Evolutionary conservation across 2,113 vertebrate species (phyloP).

Genomic region (Neopipo cinnamomea): DNA sequence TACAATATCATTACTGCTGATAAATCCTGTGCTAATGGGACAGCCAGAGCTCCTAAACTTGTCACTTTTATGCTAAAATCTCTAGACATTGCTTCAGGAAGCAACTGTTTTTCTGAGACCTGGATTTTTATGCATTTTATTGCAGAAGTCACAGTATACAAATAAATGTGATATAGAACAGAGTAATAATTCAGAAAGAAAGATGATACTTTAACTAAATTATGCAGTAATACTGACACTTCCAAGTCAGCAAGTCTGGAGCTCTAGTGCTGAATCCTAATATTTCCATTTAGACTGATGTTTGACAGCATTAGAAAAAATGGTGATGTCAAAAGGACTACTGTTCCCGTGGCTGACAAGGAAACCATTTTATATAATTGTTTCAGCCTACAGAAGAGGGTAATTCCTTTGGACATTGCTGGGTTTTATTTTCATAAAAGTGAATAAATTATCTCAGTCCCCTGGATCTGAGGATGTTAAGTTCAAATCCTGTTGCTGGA

Average conservation of each 20-base stretch:
- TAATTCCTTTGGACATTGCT: constrained; percentile 59
- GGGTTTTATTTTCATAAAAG: constrained; percentile 55
- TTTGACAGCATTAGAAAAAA: constrained; percentile 40
- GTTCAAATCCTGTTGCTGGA: constrained; percentile 45
- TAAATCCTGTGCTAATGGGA: not conserved
- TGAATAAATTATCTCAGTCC: constrained; percentile 68
- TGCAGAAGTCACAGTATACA: not conserved
- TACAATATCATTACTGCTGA: not conserved
- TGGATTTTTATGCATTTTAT: not conserved
- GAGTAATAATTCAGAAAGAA: not conserved
- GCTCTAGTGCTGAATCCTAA: not conserved
- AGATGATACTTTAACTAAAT: not conserved
- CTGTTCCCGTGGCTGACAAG: constrained; percentile 55
- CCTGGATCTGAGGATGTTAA: constrained; percentile 57
- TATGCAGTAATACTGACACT: not conserved
- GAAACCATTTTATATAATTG: constrained; percentile 66
- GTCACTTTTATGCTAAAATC: not conserved
- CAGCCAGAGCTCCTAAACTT: not conserved
- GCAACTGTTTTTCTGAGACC: not conserved
- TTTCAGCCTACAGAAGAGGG: constrained; percentile 50
- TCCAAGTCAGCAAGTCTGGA: constrained; percentile 5
- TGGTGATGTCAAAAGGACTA: constrained; percentile 45
- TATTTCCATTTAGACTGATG: constrained; percentile 21
- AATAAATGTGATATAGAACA: not conserved
- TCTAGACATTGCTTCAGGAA: not conserved